Base-by-base conservation (phyloP, 2,797 vertebrate species). In the Microchirus variegatus region DNA sequence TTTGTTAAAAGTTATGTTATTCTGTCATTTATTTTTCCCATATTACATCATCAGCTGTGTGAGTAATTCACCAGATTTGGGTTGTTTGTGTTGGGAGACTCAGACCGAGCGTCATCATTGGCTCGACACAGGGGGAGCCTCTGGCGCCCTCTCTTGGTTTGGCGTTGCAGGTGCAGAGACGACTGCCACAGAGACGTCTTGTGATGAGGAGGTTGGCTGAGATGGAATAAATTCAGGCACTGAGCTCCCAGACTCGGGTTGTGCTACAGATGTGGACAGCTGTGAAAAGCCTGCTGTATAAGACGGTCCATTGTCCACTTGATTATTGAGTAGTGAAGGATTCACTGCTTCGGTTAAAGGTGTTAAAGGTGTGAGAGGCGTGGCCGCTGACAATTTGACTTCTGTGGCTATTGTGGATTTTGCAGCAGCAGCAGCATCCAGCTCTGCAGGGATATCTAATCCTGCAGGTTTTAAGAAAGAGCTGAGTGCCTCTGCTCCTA, bases 241-340 rank as follows among this genome's bases (percentile, higher is more conserved):
- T 0, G 75, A 53, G 54, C 43, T 66, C 4, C n/a, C 54, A 50
- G 55, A 49, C 62, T 75, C 58, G 37, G 59, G 73, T 10, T 69
- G 80, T 42, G 35, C 13, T 19, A 47, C 56, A 17, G 66, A 18
- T 40, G 43, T 13, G 3, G 63, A 53, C 0, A 18, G 31, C 37
- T 56, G 67, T 68, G 80, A 10, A 22, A 70, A 49, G 40, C 51
- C 53, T 44, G 51, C 44, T 0, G 44, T 35, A 37, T 42, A 19
- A 37, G 55, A 83, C 3, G 58, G 73, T 77, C 67, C 75, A 41
- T 3, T 67, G 19, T 47, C 77, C 55, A 57, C 35, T 42, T 64
- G 22, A 22, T 22, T 59, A 40, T 63, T 68, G 38, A 74, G 46
- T n/a, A 49, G 19, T 2, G 74, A 42, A 5, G 42, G 43, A 42